Percentiles rank a stretch among this genome's conserved stretches.
phyloP scores from a whole-genome alignment of 92 coral and sea anemone species.

The Siderastrea siderea region DNA sequence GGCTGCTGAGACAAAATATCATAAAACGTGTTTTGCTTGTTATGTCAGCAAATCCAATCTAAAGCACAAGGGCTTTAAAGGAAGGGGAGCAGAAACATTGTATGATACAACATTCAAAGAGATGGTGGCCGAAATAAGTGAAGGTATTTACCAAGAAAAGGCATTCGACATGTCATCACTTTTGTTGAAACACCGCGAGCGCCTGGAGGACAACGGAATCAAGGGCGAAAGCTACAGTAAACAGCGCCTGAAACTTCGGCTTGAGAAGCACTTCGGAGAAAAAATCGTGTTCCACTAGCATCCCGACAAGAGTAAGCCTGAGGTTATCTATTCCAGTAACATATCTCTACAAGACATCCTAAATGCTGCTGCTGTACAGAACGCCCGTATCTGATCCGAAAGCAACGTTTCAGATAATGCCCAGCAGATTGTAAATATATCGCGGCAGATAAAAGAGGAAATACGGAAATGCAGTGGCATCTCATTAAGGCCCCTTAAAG shows the following conservation, averaged over 20 bases:
- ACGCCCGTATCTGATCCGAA: constrained; percentile 7
- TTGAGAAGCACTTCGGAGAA: constrained; percentile 42
- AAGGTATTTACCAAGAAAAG: constrained; percentile 38
- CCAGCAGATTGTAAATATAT: constrained; percentile 7
- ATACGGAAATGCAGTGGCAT: constrained; percentile 57
- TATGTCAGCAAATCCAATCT: constrained; percentile 54
- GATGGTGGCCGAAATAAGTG: constrained; percentile 22
- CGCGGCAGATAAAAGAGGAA: constrained; percentile 41
- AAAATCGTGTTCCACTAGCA: constrained; percentile 58
- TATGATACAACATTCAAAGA: constrained; percentile 57
- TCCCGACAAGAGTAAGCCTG: constrained; percentile 39
- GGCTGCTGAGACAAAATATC: constrained; percentile 58
- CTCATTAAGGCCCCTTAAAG: constrained; percentile 27
- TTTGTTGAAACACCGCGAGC: constrained; percentile 21
- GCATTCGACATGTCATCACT: constrained; percentile 71
- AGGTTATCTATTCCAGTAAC: constrained; percentile 57
- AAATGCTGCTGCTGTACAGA: constrained; percentile 41
- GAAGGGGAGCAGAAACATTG: constrained; percentile 3
- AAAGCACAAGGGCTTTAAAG: constrained; percentile 41
- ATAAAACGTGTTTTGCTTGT: constrained; percentile 44
- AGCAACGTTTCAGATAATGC: constrained; percentile 9
- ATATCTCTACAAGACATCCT: constrained; percentile 56
- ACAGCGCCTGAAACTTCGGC: constrained; percentile 44
- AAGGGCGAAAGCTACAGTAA: constrained; percentile 52
- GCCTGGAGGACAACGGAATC: constrained; percentile 42